phyloP scores from a whole-genome alignment of 92 coral and sea anemone species.

The Chrysogorgia sp. region DNA sequence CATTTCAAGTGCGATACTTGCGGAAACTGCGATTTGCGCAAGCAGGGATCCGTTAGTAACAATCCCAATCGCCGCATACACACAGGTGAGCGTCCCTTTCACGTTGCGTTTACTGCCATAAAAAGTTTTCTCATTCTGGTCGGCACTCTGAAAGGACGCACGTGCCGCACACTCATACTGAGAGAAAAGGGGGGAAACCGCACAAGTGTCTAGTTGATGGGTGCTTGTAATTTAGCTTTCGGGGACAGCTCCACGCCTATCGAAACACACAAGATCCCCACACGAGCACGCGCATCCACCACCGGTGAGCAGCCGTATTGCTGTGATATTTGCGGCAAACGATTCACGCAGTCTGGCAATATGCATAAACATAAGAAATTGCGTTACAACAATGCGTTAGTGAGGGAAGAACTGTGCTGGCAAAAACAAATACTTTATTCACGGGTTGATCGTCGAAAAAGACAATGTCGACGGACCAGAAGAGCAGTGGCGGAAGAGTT shows the following conservation, averaged over 20 bases:
- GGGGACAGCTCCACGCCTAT: conserved; percentile 35
- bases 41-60: background rate
- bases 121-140: conserved; percentile 19
- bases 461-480: too few species aligned
- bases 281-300: too few species aligned
- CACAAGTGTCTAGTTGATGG: conserved; percentile 8
- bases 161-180: conserved; percentile 30
- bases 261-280: conserved; percentile 33
- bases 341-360: conserved; percentile 42
- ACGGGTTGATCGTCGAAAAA: too few species aligned
- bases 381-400: background rate
- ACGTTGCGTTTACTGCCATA: conserved; percentile 15
- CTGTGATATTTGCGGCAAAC: conserved; percentile 30
- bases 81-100: conserved; percentile 25
- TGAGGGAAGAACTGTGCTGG: background rate
- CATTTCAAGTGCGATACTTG: conserved; percentile 19
- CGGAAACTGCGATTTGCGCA: conserved; percentile 22
- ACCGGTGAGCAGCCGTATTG: conserved; percentile 26
- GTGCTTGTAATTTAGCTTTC: conserved; percentile 22
- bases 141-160: conserved; percentile 31
- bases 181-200: conserved; percentile 17
- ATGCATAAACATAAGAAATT: conserved; percentile 30
- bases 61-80: conserved; percentile 24
- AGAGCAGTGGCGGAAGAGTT: too few species aligned
- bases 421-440: background rate